phyloP scores from a whole-genome alignment of 2,888 invertebrate genomes.

The Agrochola litura region DNA sequence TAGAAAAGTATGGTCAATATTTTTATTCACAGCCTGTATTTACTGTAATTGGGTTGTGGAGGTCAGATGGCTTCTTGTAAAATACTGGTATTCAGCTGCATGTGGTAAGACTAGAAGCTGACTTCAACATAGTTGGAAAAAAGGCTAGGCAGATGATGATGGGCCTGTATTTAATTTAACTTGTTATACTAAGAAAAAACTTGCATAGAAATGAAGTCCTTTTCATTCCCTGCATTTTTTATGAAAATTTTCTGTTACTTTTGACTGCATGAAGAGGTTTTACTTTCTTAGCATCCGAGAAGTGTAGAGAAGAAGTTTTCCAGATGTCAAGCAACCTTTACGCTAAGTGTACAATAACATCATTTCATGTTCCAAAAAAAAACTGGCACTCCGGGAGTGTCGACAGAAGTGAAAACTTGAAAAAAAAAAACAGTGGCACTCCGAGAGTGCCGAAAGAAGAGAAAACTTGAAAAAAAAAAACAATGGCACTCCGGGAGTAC shows the following conservation, averaged over 20 bases:
- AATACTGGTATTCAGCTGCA: not conserved
- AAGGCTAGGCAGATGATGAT: not conserved
- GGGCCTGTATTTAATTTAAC: not conserved
- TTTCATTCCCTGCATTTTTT: not conserved
- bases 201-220: not conserved
- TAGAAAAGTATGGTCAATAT: conserved; percentile 40
- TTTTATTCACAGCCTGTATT: not conserved
- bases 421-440: no score
- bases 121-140: not conserved
- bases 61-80: not conserved
- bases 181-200: not conserved
- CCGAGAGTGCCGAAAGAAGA: no score
- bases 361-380: no score
- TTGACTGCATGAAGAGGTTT: not conserved
- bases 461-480: no score
- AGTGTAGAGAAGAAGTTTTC: not conserved
- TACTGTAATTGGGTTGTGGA: no score
- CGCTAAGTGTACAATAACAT: not conserved
- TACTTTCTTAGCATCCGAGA: not conserved
- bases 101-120: not conserved
- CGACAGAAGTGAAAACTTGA: no score
- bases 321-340: not conserved
- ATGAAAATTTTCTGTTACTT: not conserved
- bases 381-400: no score
- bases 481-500: no score